Evolutionary conservation across 2,113 vertebrate species (phyloP), one percentile per base, ranked within the genome.

Genomic region (Phylloscopus trochilus): DNA sequence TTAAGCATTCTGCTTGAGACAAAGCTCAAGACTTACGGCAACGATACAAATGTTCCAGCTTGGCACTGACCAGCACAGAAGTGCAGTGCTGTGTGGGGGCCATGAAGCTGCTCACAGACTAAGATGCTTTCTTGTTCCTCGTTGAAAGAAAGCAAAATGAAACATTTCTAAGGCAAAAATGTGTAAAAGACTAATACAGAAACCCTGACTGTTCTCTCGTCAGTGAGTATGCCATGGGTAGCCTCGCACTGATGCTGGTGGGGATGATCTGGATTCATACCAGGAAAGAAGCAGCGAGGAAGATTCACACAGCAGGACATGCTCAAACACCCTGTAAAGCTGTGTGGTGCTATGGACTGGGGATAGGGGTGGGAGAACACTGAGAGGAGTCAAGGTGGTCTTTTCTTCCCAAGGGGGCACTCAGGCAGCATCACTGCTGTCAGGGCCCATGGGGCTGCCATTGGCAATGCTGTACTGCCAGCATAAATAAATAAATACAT

Each of bases 361-460:
- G 46, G 7, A 13, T 20, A 44, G 41, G 59, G 27, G 13, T 37
- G 46, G 55, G 8, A 86, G n/a, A 90, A 37, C 7, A 6, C 60
- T 26, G 30, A 27, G 26, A 52, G 21, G 24, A 39, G 16, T 7
- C 15, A 19, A n/a, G 2, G 1, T 9, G 9, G 23, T 46, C 60
- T 84, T 74, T 77, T 72, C 87, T 78, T 77, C 35, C 56, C 55
- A 5, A 35, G 77, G 37, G 4, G 63, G 16, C 30, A 51, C 30
- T 51, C 75, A 46, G 43, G 62, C 60, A 53, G 59, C 64, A 35
- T 55, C 43, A 35, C 26, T 39, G 5, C 2, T 52, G 27, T 11
- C 2, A 6, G 41, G 37, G 43, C 49, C 52, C 44, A 13, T 0
- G 6, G 13, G 37, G 58, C 56, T 64, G 73, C 66, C 0, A 0